Base-by-base conservation (phyloP, 1,140 invertebrate species). In the Cyclargus thomasi region DNA sequence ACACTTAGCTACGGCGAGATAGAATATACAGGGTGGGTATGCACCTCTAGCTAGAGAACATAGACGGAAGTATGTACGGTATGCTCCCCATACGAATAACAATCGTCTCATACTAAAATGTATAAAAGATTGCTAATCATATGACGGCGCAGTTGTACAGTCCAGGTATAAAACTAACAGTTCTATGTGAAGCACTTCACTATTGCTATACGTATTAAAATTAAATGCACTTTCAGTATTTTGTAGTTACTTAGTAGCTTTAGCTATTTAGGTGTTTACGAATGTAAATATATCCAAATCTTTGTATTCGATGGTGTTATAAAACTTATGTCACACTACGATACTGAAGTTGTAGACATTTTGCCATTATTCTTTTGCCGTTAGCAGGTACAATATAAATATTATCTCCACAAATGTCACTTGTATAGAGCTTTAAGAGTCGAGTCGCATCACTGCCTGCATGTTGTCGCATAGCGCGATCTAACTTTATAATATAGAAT, bases 141-240 rank as follows among this genome's bases (percentile, higher is more conserved):
- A 29, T 29, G 29, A 29, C 4, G 29, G 29, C 14, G 14, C 14
- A 47, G 7, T 47, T 59, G 55, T 59, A 59, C 55, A 59, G 21
- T 59, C 55, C 55, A 59, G 18, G 18, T 59, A 59, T 59, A 59
- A 59, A 21, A 20, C 55, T 22, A 59, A 18, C 18, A 10, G 55
- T 18, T 20, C 18, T 20, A 59, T 20, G 55, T 59, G 55, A 59
- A 59, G 55, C 55, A 59, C 55, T 59, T 59, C 21, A 18, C 55
- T 59, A 59, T 59, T 59, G 55, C 55, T 59, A 59, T 59, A 18
- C 18, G 55, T 59, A 59, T 59, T 59, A 11, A 11, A 59, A 59
- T 20, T 55, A 55, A 55, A 55, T 47, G 39, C 39, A 47, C 14
- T 47, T 47, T 29, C 23, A 29, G 29, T 29, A 29, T 29, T 29